A percentile compares a stretch with the other conserved stretches of the same genome.
Conservation (phyloP, 2,113 vertebrate species). For the Equus quagga region DNA sequence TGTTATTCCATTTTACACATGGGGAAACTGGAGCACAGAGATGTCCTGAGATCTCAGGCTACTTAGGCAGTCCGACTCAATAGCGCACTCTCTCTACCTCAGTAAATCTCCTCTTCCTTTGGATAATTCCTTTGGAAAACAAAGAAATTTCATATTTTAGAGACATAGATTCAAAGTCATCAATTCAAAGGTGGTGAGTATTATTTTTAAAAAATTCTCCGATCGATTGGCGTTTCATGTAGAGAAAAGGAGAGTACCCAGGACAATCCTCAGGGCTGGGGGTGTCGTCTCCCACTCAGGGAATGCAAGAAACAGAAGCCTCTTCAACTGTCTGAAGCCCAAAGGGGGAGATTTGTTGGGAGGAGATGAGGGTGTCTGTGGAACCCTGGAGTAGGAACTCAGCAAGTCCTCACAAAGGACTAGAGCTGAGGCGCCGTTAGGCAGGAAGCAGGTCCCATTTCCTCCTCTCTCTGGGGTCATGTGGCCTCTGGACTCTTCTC, state of each 20-base stretch:
- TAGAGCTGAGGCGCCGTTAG: background rate
- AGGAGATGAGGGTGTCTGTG: background rate
- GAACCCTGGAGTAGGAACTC: background rate
- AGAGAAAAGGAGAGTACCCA: background rate
- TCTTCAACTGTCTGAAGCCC: background rate
- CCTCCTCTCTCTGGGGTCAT: background rate
- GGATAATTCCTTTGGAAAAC: slow-evolving; percentile 38
- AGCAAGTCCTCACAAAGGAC: background rate
- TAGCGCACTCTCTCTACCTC: background rate
- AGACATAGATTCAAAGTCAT: background rate
- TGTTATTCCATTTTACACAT: background rate
- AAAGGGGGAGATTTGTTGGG: background rate
- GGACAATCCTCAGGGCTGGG: background rate
- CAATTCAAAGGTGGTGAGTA: background rate
- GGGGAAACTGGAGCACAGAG: background rate
- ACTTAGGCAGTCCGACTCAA: background rate
- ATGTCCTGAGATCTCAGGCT: background rate
- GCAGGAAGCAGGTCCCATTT: background rate
- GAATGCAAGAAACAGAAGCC: background rate
- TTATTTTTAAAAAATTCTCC: background rate
- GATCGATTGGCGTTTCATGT: background rate
- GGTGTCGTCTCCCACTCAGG: background rate
- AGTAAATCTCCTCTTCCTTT: background rate
- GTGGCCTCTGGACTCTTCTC: background rate
- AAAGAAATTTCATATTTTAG: slow-evolving; percentile 11